These are phyloP conservation scores for Macaca fascicularis DNA, from an alignment of 2,113 vertebrate species.

Conservation along the genomic window DNA sequence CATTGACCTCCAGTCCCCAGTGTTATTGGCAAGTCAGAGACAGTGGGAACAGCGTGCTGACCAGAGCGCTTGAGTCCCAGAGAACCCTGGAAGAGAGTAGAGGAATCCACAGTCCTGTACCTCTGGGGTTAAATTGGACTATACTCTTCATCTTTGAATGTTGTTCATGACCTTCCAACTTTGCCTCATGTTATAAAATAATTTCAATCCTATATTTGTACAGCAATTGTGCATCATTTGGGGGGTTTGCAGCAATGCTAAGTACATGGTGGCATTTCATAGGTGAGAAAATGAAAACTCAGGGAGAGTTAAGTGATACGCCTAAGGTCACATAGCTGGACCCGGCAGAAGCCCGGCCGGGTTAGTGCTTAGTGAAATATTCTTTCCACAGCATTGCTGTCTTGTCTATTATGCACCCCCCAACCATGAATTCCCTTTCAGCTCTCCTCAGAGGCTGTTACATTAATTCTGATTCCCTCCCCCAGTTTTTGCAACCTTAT, in stretches of 20 bases:
- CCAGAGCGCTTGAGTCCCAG: not conserved
- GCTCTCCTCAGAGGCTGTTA: slow-evolving; percentile 72
- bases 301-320: not conserved
- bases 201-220: not conserved
- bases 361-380: not conserved
- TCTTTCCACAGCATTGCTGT: not conserved
- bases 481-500: slow-evolving; percentile 70
- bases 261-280: not conserved
- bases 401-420: not conserved
- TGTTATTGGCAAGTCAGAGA: not conserved
- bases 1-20: not conserved
- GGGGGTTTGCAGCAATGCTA: not conserved
- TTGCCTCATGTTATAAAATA: not conserved
- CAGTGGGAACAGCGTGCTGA: not conserved
- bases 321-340: not conserved
- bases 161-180: not conserved
- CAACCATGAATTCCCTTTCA: not conserved
- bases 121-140: not conserved
- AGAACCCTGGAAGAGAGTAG: not conserved
- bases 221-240: not conserved
- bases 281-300: not conserved
- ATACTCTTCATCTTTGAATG: not conserved
- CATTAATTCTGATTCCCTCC: slow-evolving; percentile 78
- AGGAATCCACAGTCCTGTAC: not conserved
- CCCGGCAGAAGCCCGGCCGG: not conserved